phyloP scores from a whole-genome alignment of 2,888 invertebrate species.

The Callyntrura guangdongensis region DNA sequence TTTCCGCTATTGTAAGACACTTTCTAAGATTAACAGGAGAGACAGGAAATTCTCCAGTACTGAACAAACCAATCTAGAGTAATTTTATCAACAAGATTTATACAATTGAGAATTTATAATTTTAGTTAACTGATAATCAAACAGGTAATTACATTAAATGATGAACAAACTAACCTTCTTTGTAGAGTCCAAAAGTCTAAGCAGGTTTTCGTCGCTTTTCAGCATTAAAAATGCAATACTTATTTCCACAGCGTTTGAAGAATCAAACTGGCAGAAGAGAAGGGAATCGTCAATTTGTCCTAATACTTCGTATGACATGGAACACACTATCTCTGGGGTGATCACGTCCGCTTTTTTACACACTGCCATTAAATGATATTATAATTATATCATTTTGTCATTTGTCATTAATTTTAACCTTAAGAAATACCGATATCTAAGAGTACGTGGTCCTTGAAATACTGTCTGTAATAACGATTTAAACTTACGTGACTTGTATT shows the following conservation, averaged over 20 bases:
- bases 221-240: slow-evolving; percentile 61
- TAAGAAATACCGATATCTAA: no score
- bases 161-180: slow-evolving; percentile 58
- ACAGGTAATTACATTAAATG: no score
- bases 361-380: no score
- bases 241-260: slow-evolving; percentile 46
- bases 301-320: slow-evolving; percentile 72
- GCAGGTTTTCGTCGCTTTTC: slow-evolving; percentile 41
- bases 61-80: slow-evolving; percentile 49
- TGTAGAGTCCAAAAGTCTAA: background rate
- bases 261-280: background rate
- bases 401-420: no score
- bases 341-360: slow-evolving; percentile 24
- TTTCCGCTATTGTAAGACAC: slow-evolving; percentile 76
- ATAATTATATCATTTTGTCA: background rate
- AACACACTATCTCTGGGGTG: slow-evolving; percentile 75
- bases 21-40: slow-evolving; percentile 74
- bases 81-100: no score
- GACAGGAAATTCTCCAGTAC: slow-evolving; percentile 77
- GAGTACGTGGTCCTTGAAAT: no score
- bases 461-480: background rate
- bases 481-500: slow-evolving; percentile 71
- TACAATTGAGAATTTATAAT: no score
- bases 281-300: background rate
- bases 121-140: no score